These are phyloP conservation scores for Papilio polyxenes DNA, from an alignment of 1,140 invertebrate genomes.

Conservation along the genomic window DNA sequence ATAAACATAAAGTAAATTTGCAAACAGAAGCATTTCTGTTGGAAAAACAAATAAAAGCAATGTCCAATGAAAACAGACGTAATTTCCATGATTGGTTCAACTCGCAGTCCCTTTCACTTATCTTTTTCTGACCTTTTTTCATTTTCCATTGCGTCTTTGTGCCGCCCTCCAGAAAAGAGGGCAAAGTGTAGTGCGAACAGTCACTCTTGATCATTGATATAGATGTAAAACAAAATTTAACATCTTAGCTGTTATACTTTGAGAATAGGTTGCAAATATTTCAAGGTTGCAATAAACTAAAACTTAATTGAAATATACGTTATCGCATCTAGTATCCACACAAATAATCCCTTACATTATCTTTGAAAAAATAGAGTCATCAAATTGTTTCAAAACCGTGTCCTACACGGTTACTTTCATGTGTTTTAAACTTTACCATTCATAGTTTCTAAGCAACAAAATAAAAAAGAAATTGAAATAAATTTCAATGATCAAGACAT, in stretches of 20 bases:
- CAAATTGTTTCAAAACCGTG: too few relatives aligned
- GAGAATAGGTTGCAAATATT: too few relatives aligned
- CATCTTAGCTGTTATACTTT: background rate
- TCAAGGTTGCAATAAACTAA: too few relatives aligned
- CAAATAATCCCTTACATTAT: too few relatives aligned
- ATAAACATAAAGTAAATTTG: background rate
- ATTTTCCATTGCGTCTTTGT: slow-evolving; percentile 70
- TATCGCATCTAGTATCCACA: too few relatives aligned
- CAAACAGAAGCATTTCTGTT: slow-evolving; percentile 15
- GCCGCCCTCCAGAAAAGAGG: slow-evolving; percentile 74
- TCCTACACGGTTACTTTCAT: too few relatives aligned
- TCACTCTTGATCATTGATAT: slow-evolving; percentile 57
- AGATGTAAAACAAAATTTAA: slow-evolving; percentile 12
- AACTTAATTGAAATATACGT: too few relatives aligned
- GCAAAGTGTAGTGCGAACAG: slow-evolving; percentile 47
- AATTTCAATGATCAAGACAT: slow-evolving; percentile 59
- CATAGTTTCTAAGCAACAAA: too few relatives aligned
- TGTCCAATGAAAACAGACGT: slow-evolving; percentile 50
- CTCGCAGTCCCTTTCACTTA: slow-evolving; percentile 60
- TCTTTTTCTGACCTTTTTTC: slow-evolving; percentile 76
- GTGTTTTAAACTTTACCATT: too few relatives aligned
- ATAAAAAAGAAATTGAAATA: background rate
- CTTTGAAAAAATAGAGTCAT: too few relatives aligned
- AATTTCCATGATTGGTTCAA: slow-evolving; percentile 75
- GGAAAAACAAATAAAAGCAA: slow-evolving; percentile 41